Evolutionary conservation across 2,797 vertebrate species (phyloP).

Genomic region (Syngnathus acus): DNA sequence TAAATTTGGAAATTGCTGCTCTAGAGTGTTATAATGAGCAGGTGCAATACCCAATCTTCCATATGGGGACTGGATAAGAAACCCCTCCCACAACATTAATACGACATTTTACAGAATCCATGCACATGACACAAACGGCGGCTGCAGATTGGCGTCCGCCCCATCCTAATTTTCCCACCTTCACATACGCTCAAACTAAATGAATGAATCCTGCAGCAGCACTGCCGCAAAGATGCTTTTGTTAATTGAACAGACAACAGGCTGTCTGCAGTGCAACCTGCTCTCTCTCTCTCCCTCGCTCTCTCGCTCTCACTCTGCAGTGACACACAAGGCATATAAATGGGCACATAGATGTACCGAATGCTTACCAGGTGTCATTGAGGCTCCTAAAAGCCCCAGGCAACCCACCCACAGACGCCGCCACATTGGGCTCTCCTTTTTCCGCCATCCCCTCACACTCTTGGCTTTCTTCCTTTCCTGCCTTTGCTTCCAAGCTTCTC

Average conservation of each 20-base stretch:
- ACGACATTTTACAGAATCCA: background rate
- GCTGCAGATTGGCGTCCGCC: background rate
- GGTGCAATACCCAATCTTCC: background rate
- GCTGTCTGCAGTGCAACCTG: conserved; percentile 47
- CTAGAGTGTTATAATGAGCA: background rate
- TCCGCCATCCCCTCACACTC: background rate
- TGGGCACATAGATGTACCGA: background rate
- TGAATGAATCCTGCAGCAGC: conserved; percentile 41
- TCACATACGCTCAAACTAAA: conserved; percentile 1
- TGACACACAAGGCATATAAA: conserved; percentile 15
- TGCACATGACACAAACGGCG: background rate
- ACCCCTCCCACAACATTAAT: background rate
- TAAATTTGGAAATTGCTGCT: background rate
- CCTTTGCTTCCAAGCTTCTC: background rate
- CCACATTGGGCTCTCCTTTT: background rate
- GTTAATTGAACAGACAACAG: conserved; percentile 52
- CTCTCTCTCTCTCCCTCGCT: background rate
- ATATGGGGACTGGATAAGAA: background rate
- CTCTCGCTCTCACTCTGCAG: conserved; percentile 32
- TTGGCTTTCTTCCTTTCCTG: background rate
- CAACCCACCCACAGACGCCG: background rate
- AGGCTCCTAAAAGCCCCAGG: background rate
- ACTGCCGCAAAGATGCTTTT: conserved; percentile 24
- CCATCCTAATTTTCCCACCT: background rate
- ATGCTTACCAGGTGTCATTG: conserved; percentile 1